These are phyloP conservation scores for Bombus confusus DNA, from an alignment of 1,140 invertebrate species.

Conservation along the genomic window DNA sequence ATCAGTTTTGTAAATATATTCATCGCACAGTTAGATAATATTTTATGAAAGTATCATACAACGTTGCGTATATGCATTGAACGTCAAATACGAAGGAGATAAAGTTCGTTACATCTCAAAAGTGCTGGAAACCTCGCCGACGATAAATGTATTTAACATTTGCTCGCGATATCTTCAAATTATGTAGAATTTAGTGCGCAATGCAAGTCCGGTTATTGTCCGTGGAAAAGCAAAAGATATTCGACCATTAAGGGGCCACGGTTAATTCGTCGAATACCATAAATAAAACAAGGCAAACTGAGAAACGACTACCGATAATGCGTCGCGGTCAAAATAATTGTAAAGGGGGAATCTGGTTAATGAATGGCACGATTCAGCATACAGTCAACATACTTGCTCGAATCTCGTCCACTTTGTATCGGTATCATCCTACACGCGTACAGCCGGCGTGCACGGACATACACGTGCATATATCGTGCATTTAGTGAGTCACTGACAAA, in stretches of 20 bases:
- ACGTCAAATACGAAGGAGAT: no score
- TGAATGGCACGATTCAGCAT: conserved; percentile 34
- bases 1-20: no score
- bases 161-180: no score
- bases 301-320: not conserved
- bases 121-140: no score
- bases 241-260: not conserved
- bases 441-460: conserved; percentile 11
- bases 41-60: no score
- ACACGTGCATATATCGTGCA: conserved; percentile 54
- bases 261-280: not conserved
- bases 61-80: no score
- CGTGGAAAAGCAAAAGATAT: not conserved
- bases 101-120: no score
- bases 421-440: conserved; percentile 34
- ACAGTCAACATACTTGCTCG: conserved; percentile 21
- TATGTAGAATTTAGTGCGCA: no score
- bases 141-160: no score
- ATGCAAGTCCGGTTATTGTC: no score
- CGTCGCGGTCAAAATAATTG: not conserved
- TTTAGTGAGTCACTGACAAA: conserved; percentile 67
- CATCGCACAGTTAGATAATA: no score
- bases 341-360: conserved; percentile 2
- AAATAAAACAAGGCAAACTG: not conserved
- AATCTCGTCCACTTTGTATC: conserved; percentile 37